Evolutionary conservation across 1,140 invertebrate genomes (phyloP), one percentile per base, ranked within the genome.

Genomic region (Ostrea denselamellosa): DNA sequence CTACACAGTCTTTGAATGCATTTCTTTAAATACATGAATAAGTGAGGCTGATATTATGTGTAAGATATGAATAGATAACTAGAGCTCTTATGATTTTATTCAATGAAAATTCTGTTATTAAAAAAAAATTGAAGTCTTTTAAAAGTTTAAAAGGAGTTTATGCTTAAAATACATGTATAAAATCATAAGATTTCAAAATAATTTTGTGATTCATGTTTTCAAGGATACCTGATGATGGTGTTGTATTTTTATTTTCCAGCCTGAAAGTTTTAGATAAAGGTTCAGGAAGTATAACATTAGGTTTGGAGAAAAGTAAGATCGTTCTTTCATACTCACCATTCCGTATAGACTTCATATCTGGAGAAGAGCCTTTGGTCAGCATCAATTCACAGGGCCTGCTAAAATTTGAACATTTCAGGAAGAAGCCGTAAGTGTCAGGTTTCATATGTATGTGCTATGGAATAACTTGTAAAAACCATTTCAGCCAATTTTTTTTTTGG

Each of bases 311-410:
- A 8, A 92, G 97, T 89, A 97, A 97, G 94, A 97, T 97, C 12
- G 95, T 97, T 8, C 93, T 99, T 0, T 95, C 96, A 62, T 95
- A 96, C 0, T 96, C 96, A 91, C 98, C 98, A 19, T 97, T 99
- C 90, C 97, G 97, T 94, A 93, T 99, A 19, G 98, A 99, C 94
- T 96, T 99, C 88, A 97, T 97, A 90, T 96, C 97, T 88, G 94
- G 96, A 85, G 96, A 97, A 83, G 96, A 97, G 28, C 95, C 98
- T 4, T 96, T 97, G 0, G 96, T 98, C 34, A 97, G 97, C 82
- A 95, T 98, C 5, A 99, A 99, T 96, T 97, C 97, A 25, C 96
- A 97, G 92, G 97, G 97, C 65, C 96, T 99, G 81, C 96, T 99
- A 93, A 97, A 97, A 91, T 98, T 99, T 94, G 99, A 99, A 94